Conservation (phyloP, 2,797 vertebrate genomes). For the Eupleurogrammus muticus region DNA sequence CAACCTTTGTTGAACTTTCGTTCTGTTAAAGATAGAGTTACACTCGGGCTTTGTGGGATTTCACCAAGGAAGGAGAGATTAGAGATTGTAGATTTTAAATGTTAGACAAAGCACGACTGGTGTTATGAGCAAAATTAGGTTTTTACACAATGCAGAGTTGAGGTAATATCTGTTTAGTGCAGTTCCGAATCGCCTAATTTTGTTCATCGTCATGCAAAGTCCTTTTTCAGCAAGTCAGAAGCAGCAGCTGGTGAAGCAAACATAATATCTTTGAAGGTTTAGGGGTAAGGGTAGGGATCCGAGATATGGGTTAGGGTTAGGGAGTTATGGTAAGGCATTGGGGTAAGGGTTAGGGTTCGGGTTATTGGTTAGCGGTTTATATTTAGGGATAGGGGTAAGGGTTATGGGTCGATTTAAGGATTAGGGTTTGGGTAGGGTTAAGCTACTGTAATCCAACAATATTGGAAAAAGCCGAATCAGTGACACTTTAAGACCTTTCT, state of each 20-base stretch:
- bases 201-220: background rate
- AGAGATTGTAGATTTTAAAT: slow-evolving; percentile 31
- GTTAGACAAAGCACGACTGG: slow-evolving; percentile 12
- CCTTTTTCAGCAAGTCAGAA: background rate
- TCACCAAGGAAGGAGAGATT: background rate
- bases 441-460: no score
- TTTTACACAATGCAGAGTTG: background rate
- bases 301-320: no score
- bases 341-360: no score
- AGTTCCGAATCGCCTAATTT: slow-evolving; percentile 2
- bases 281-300: no score
- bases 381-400: no score
- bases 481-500: no score
- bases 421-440: no score
- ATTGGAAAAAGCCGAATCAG: no score
- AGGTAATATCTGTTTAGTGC: slow-evolving; percentile 5
- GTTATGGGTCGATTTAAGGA: no score
- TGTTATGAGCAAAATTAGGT: slow-evolving; percentile 17
- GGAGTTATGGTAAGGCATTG: no score
- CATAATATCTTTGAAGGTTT: background rate
- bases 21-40: background rate
- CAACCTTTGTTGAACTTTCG: slow-evolving; percentile 30
- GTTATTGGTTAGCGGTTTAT: no score
- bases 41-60: background rate
- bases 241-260: slow-evolving; percentile 23